Conservation (phyloP, 2,113 vertebrate genomes). For the Paramormyrops kingsleyae region DNA sequence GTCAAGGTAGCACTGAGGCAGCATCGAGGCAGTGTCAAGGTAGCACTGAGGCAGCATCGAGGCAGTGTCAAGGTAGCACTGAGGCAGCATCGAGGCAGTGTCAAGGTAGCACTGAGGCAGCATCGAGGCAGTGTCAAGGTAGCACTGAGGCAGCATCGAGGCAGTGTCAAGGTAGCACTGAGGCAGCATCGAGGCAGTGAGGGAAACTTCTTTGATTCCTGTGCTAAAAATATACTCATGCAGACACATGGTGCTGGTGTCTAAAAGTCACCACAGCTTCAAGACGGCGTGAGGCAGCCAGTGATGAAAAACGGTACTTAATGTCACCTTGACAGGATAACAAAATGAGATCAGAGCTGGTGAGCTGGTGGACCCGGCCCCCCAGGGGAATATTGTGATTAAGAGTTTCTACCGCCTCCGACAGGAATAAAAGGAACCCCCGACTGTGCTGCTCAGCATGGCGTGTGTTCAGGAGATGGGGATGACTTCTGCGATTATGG, state of each 20-base stretch:
- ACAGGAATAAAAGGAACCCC: conserved; percentile 16
- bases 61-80: background rate
- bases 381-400: background rate
- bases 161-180: background rate
- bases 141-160: background rate
- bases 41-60: background rate
- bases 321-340: conserved; percentile 22
- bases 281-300: background rate
- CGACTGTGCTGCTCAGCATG: conserved; percentile 14
- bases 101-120: background rate
- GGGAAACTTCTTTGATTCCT: background rate
- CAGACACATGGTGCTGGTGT: background rate
- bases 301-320: conserved; percentile 10
- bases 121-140: background rate
- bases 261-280: background rate
- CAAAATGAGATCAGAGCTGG: conserved; percentile 6
- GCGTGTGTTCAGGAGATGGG: conserved; percentile 7
- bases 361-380: background rate
- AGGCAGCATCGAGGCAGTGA: background rate
- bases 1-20: background rate
- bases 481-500: conserved; percentile 7
- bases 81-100: background rate
- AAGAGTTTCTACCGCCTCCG: background rate
- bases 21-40: background rate
- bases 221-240: background rate